Percentiles rank a stretch among this genome's conserved stretches.
Conservation (phyloP, 2,797 vertebrate genomes). For the Gorsachius magnificus region DNA sequence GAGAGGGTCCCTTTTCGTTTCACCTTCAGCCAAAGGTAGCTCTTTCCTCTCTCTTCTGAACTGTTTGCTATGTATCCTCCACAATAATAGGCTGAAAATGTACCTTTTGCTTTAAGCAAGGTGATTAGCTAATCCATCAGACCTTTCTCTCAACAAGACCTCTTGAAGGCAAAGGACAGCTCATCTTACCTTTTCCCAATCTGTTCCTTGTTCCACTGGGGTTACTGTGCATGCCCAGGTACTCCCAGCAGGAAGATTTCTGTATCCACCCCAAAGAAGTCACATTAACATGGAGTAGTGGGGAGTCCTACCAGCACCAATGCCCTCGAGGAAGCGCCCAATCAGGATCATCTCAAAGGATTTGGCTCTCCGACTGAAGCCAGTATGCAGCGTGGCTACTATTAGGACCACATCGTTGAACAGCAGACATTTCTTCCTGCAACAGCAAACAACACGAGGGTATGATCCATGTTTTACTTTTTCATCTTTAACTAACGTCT, state of each 20-base stretch:
- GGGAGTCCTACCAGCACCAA: conserved; percentile 80
- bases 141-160: not conserved
- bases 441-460: not conserved
- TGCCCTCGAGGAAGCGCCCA: conserved; percentile 84
- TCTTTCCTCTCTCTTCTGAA: not conserved
- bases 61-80: not conserved
- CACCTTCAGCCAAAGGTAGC: not conserved
- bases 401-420: conserved; percentile 83
- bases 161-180: not conserved
- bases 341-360: conserved; percentile 91
- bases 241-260: not conserved
- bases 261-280: not conserved
- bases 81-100: not conserved
- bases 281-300: not conserved
- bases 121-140: not conserved
- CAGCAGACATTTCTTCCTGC: conserved; percentile 89
- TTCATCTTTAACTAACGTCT: not conserved
- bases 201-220: not conserved
- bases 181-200: not conserved
- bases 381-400: conserved; percentile 74
- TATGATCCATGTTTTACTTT: not conserved
- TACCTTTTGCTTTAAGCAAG: not conserved
- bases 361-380: conserved; percentile 80
- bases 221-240: not conserved
- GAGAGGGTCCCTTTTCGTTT: not conserved